Conservation (phyloP, 2,797 vertebrate species). For the Aphelocoma californica region DNA sequence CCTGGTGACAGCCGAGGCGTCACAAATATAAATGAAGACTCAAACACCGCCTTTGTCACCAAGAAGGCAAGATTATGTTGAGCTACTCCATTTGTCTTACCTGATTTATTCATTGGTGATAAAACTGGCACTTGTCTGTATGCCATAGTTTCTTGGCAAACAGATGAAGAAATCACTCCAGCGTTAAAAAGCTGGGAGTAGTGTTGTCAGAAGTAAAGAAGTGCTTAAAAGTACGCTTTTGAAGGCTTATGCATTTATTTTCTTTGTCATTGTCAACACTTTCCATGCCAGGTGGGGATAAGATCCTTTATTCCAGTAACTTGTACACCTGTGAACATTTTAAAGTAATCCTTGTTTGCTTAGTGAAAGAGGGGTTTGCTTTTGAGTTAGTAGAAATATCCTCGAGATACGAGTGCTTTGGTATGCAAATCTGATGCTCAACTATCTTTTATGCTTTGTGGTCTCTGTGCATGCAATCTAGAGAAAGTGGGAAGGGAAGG, state of each 20-base stretch:
- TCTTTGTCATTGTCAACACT: neutral
- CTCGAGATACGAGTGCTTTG: neutral
- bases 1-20: neutral
- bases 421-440: neutral
- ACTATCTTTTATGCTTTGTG: neutral
- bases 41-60: neutral
- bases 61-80: neutral
- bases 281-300: neutral
- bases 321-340: neutral
- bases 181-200: neutral
- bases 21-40: neutral
- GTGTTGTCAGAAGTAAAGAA: neutral
- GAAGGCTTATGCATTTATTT: neutral
- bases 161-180: neutral
- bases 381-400: neutral
- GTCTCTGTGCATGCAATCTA: neutral
- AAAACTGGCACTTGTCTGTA: neutral
- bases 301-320: neutral
- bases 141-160: neutral
- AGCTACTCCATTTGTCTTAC: neutral
- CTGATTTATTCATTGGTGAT: neutral
- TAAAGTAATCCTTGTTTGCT: neutral
- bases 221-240: neutral
- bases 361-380: neutral
- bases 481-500: neutral